Percentiles rank a stretch among this genome's conserved stretches.
phyloP scores from a whole-genome alignment of 2,113 vertebrate species.

The Trogon surrucura region DNA sequence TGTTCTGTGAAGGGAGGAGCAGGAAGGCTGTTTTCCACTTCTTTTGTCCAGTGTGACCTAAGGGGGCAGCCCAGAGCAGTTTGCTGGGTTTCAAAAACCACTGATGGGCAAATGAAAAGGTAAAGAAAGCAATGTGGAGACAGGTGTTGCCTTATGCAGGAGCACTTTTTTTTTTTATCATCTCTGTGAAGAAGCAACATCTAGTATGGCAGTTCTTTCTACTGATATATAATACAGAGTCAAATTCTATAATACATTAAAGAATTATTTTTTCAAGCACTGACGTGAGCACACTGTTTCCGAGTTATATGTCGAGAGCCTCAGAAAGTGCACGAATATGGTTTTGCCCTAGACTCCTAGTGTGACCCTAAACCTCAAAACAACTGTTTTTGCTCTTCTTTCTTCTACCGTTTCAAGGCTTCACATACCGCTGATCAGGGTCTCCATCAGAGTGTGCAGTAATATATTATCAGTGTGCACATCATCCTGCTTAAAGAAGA shows the following conservation, averaged over 20 bases:
- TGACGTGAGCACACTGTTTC: not conserved
- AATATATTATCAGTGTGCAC: constrained; percentile 27
- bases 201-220: not conserved
- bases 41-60: not conserved
- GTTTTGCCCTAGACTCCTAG: not conserved
- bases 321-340: not conserved
- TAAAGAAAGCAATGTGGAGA: not conserved
- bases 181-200: fast-evolving
- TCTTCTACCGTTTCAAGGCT: constrained; percentile 27
- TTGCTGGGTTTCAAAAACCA: not conserved
- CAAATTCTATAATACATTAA: not conserved
- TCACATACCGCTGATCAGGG: not conserved
- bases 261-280: not conserved
- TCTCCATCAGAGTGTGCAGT: constrained; percentile 19
- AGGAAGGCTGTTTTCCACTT: not conserved
- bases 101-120: not conserved
- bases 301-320: not conserved
- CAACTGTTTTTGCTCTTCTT: not conserved
- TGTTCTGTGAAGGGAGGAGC: not conserved
- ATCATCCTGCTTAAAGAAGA: constrained; percentile 58
- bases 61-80: not conserved
- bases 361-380: not conserved
- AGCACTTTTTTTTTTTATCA: not conserved
- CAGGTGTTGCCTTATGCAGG: not conserved
- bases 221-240: not conserved